Evolutionary conservation across 64 coral and sea anemone genomes (phyloP).

Genomic region (Montipora capricornis): DNA sequence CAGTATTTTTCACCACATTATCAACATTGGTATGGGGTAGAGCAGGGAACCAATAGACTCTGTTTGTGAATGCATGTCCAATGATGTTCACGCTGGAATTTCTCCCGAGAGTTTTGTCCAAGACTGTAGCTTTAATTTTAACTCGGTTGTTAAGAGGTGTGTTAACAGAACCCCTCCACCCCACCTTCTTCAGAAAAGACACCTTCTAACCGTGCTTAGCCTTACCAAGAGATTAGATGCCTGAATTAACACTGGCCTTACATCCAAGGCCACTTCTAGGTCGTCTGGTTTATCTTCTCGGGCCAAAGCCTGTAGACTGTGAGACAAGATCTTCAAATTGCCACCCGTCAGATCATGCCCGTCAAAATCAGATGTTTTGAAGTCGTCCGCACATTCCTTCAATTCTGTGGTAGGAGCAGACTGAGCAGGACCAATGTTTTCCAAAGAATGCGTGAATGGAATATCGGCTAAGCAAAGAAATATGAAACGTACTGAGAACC

Average conservation of each 20-base stretch:
- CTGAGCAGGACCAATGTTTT: constrained; percentile 78
- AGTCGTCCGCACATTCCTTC: constrained; percentile 49
- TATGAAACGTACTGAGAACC: neutral
- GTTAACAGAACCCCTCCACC: too few species aligned
- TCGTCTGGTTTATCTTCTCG: constrained; percentile 54
- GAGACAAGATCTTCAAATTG: constrained; percentile 78
- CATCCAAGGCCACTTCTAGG: constrained; percentile 85
- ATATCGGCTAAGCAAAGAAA: constrained; percentile 60
- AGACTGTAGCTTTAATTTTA: too few species aligned
- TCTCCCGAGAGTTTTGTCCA: too few species aligned
- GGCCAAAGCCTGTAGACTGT: constrained; percentile 70
- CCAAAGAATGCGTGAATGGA: constrained; percentile 26
- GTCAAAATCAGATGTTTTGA: constrained; percentile 59
- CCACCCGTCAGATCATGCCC: constrained; percentile 91
- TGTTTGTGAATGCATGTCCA: too few species aligned
- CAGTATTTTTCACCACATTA: too few species aligned
- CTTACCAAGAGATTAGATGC: constrained; percentile 85
- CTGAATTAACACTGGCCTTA: constrained; percentile 81
- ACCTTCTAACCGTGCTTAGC: neutral
- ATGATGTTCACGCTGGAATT: too few species aligned
- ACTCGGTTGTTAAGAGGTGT: too few species aligned
- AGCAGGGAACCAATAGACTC: too few species aligned
- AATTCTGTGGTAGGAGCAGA: constrained; percentile 76
- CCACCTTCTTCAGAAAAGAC: too few species aligned
- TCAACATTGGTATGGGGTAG: too few species aligned